phyloP scores from a whole-genome alignment of 2,888 invertebrate genomes.

The Tridacna crocea region DNA sequence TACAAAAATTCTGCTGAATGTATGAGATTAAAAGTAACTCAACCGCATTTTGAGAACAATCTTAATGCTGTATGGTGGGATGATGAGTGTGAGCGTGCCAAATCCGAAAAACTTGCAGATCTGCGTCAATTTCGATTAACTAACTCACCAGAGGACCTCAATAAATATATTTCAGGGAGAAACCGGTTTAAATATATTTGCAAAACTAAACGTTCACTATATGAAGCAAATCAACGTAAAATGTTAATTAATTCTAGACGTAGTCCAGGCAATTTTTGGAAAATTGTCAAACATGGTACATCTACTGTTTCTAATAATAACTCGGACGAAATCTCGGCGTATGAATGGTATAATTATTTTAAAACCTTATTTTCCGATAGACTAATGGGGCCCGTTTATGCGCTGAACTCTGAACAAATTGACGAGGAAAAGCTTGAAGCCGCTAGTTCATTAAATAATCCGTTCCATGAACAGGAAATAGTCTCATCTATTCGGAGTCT shows the following conservation, averaged over 20 bases:
- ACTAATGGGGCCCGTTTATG: background rate
- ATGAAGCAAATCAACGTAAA: background rate
- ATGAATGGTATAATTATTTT: slow-evolving; percentile 2
- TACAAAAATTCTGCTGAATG: background rate
- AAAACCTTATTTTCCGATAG: background rate
- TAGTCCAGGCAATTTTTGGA: background rate
- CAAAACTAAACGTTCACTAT: background rate
- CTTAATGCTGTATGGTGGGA: background rate
- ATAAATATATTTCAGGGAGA: background rate
- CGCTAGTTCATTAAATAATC: background rate
- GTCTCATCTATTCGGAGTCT: slow-evolving; percentile 1
- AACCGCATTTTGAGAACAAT: background rate
- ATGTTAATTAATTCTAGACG: background rate
- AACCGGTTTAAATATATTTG: background rate
- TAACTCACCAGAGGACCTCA: background rate
- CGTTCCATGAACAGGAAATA: slow-evolving; percentile 4
- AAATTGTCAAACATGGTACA: background rate
- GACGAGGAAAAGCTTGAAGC: background rate
- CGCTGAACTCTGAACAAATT: background rate
- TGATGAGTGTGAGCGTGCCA: background rate
- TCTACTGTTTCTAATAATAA: background rate
- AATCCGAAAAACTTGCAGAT: background rate
- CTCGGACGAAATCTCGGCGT: background rate
- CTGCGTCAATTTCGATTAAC: background rate
- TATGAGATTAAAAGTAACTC: background rate